A percentile compares a stretch with the other conserved stretches of the same genome.
These are phyloP conservation scores for Macrosoma leucophasiata DNA, from an alignment of 2,888 invertebrate species.

Conservation along the genomic window DNA sequence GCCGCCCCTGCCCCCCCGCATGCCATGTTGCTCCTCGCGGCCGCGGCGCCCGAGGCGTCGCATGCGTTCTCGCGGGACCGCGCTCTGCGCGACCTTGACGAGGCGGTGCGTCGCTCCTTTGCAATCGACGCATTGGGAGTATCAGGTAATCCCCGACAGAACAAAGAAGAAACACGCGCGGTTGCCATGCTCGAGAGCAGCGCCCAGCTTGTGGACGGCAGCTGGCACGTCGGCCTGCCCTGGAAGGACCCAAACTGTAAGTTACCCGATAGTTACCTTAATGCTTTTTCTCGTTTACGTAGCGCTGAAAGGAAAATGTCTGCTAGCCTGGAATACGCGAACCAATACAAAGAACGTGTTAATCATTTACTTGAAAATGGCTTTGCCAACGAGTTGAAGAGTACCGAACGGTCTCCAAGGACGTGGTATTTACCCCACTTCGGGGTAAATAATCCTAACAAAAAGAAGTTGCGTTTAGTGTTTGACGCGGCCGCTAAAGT, in stretches of 20 bases:
- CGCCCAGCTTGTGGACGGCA: conserved; percentile 8
- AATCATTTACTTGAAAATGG: conserved; percentile 21
- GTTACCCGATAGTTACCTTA: conserved; percentile 20
- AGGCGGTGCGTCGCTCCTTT: neutral
- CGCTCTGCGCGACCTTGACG: neutral
- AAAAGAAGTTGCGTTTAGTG: conserved; percentile 21
- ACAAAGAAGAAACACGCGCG: conserved; percentile 7
- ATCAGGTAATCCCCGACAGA: neutral
- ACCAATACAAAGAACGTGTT: conserved; percentile 19
- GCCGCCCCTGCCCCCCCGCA: too few species aligned
- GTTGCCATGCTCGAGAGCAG: conserved; percentile 16
- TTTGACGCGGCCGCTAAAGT: too few species aligned
- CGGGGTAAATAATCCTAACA: conserved; percentile 27
- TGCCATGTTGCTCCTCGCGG: too few species aligned
- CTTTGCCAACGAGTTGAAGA: conserved; percentile 16
- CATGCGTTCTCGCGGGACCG: neutral
- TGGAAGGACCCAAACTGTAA: conserved; percentile 15
- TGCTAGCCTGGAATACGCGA: conserved; percentile 8
- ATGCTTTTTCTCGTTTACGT: conserved; percentile 17
- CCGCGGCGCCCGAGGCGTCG: neutral
- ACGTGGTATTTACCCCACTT: conserved; percentile 29
- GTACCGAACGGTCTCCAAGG: neutral
- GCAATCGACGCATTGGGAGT: neutral
- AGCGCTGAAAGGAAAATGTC: conserved; percentile 23
- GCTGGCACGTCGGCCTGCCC: conserved; percentile 24